Conservation (phyloP, 2,888 invertebrate species). For the Xylota segnis region DNA sequence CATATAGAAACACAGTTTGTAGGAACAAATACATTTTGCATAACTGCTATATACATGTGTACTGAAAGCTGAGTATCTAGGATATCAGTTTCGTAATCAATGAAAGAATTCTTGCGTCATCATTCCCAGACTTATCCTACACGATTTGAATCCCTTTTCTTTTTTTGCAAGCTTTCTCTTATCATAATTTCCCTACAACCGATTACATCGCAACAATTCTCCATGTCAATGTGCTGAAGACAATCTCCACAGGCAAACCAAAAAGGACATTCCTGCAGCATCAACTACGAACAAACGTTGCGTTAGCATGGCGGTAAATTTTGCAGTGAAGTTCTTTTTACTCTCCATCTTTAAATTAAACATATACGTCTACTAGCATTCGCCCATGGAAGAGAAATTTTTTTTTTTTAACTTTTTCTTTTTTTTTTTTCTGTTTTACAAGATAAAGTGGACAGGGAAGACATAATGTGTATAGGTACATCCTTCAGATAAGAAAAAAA, state of each 20-base stretch:
- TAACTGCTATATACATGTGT: no score
- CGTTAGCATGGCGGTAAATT: conserved; percentile 20
- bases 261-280: not conserved
- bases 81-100: no score
- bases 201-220: not conserved
- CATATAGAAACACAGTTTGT: no score
- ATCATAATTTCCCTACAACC: not conserved
- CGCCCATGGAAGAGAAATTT: conserved; percentile 12
- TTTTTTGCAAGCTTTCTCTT: no score
- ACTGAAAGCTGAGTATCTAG: no score
- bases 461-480: conserved; percentile 7
- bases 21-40: no score
- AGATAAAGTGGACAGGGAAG: conserved; percentile 28
- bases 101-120: no score
- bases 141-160: no score
- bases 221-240: conserved; percentile 15
- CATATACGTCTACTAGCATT: conserved; percentile 6
- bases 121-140: no score
- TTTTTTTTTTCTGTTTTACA: not conserved
- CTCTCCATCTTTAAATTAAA: conserved; percentile 23
- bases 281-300: conserved; percentile 1
- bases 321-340: conserved; percentile 15
- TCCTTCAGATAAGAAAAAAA: not conserved
- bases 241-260: not conserved
- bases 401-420: not conserved